A percentile compares a stretch with the other conserved stretches of the same genome.
phyloP scores from a whole-genome alignment of 1,140 invertebrate genomes.

The Coptotermes formosanus region DNA sequence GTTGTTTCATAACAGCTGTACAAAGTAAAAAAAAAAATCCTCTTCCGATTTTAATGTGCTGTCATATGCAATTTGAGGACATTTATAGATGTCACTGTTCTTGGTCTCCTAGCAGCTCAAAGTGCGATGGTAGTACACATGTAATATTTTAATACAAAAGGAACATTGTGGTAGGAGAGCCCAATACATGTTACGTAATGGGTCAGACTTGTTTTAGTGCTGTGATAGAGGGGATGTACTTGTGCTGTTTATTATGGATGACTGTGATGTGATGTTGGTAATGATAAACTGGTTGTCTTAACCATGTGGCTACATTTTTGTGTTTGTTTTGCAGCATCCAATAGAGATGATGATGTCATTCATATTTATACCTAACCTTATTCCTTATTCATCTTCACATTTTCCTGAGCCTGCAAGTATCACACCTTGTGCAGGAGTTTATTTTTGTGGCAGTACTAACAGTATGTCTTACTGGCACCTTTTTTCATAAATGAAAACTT shows the following conservation, averaged over 20 bases:
- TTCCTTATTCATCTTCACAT: too few relatives aligned
- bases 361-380: too few relatives aligned
- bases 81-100: slow-evolving; percentile 29
- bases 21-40: background rate
- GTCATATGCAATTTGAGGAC: background rate
- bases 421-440: too few relatives aligned
- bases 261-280: background rate
- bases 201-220: slow-evolving; percentile 35
- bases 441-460: too few relatives aligned
- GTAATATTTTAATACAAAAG: slow-evolving; percentile 36
- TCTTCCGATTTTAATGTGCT: background rate
- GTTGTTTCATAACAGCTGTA: background rate
- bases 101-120: slow-evolving; percentile 31
- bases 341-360: too few relatives aligned
- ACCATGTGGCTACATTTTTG: slow-evolving; percentile 2
- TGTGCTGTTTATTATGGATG: slow-evolving; percentile 36
- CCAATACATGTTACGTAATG: slow-evolving; percentile 33
- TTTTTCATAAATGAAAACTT: too few relatives aligned
- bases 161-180: slow-evolving; percentile 31
- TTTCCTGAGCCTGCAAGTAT: too few relatives aligned
- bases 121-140: slow-evolving; percentile 28
- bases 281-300: slow-evolving; percentile 35
- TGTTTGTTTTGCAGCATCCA: background rate
- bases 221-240: slow-evolving; percentile 36
- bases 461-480: too few relatives aligned